Conservation (phyloP, 2,113 vertebrate species). For the Poeciliopsis turrubarensis region DNA sequence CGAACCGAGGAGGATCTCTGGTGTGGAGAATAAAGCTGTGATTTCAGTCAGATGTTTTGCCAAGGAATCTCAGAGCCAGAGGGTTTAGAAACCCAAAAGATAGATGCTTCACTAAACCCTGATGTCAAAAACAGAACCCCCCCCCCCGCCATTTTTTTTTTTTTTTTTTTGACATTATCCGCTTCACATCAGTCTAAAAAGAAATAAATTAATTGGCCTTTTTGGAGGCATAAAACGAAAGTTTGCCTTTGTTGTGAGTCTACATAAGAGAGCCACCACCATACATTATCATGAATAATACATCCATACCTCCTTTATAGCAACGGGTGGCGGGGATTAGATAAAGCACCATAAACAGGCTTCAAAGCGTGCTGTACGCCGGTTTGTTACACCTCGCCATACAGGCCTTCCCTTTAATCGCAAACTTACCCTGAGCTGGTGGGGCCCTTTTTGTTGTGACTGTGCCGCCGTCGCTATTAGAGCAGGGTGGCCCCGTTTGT, state of each 20-base stretch:
- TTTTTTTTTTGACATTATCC: conserved; percentile 54
- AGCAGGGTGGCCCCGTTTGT: conserved; percentile 61
- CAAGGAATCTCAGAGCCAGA: conserved; percentile 57
- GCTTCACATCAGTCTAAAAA: conserved; percentile 60
- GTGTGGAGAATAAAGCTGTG: conserved; percentile 59
- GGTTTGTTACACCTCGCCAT: conserved; percentile 75
- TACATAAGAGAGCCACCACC: conserved; percentile 73
- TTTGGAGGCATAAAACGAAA: conserved; percentile 72
- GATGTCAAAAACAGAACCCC: conserved; percentile 44
- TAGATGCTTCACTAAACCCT: conserved; percentile 43
- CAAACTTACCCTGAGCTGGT: conserved; percentile 73
- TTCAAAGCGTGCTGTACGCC: conserved; percentile 74
- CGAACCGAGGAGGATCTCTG: conserved; percentile 56
- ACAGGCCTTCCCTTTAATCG: conserved; percentile 78
- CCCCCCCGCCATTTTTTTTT: neutral
- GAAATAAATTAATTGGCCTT: conserved; percentile 76
- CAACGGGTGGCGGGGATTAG: conserved; percentile 77
- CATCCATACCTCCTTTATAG: conserved; percentile 75
- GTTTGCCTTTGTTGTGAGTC: conserved; percentile 78
- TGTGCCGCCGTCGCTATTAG: conserved; percentile 68
- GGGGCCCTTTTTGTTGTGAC: conserved; percentile 73
- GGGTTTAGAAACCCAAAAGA: conserved; percentile 54
- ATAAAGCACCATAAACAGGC: conserved; percentile 79
- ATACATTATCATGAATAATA: conserved; percentile 83
- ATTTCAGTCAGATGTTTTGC: conserved; percentile 65